Base-by-base conservation (phyloP, 1,140 invertebrate genomes). In the Trialeurodes vaporariorum region DNA sequence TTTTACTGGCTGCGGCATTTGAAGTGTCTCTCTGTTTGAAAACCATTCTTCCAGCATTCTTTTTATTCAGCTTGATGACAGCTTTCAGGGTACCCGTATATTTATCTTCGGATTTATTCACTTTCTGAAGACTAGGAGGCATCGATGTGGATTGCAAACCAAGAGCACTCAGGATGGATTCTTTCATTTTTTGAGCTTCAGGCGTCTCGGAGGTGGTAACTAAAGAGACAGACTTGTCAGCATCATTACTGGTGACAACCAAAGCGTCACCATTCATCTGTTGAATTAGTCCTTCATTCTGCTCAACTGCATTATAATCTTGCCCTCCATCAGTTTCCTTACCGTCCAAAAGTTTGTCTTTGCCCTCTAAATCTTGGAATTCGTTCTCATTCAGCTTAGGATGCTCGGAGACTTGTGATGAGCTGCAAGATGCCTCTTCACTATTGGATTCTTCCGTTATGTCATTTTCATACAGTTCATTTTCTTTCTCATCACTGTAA, bases 71-170 rank as follows among this genome's bases (percentile, higher is more conserved):
- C 76, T 90, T 88, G 67, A 92, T 91, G 59, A 91, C 84, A 24
- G 88, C 90, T 73, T 91, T 92, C 59, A 91, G 73, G 0, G 88
- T 90, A 1, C 89, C 89, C 2, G 88, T 88, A 70, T 86, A 89
- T 59, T 74, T 78, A 65, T 81, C 79, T 34, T 70, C 68, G 17
- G 59, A 27, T 34, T 68, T 62, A 22, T 69, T 67, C 21, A 66
- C 61, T 34, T 71, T 71, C 71, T 72, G 24, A 70, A 70, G 21
- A 72, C 72, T 59, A 49, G 63, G 40, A 23, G 59, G 64, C 23
- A 68, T 25, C 2, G 58, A 34, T 65, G 40, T 59, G 27, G 70
- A 71, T 64, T 69, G 65, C 27, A 71, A 72, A 0, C 86, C 86
- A 1, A 88, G 75, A 13, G 84, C 84, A 68, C 85, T 78, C 5